Percentiles rank a stretch among this genome's conserved stretches.
These are phyloP conservation scores for Lobophora halterata DNA, from an alignment of 2,888 invertebrate species.

Conservation along the genomic window DNA sequence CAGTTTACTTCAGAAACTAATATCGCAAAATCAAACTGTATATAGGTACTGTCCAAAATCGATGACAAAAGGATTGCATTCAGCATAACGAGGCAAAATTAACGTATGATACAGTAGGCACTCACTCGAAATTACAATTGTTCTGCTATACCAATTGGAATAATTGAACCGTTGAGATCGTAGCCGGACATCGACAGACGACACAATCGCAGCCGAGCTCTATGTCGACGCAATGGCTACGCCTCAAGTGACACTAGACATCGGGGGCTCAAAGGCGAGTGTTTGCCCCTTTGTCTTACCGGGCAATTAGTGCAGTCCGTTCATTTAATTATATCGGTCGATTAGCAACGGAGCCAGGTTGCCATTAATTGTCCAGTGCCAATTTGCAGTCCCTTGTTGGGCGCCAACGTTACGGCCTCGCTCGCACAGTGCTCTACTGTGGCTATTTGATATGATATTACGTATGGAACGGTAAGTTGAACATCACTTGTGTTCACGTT, in stretches of 20 bases:
- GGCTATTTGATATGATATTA: constrained; percentile 40
- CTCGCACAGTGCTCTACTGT: constrained; percentile 44
- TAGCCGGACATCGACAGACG: constrained; percentile 20
- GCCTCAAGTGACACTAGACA: constrained; percentile 76
- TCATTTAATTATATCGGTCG: constrained; percentile 80
- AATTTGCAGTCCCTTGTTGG: constrained; percentile 64
- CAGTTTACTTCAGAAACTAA: too few species aligned
- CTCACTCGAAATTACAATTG: constrained; percentile 11
- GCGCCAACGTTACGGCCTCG: constrained; percentile 47
- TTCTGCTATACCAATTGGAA: constrained; percentile 15
- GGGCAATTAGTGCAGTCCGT: constrained; percentile 78
- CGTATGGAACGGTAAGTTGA: constrained; percentile 37
- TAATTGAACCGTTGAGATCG: constrained; percentile 18
- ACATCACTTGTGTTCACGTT: constrained; percentile 34
- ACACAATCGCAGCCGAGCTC: constrained; percentile 37
- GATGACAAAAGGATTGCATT: background rate
- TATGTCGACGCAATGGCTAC: constrained; percentile 55
- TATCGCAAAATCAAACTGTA: too few species aligned
- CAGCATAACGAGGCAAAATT: constrained; percentile 3
- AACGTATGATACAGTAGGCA: constrained; percentile 6
- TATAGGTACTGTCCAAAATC: too few species aligned
- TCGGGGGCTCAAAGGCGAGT: constrained; percentile 72
- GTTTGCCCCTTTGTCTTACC: constrained; percentile 80
- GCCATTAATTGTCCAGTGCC: constrained; percentile 72
- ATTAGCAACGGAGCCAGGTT: constrained; percentile 73